These are phyloP conservation scores for Magallana angulata DNA, from an alignment of 1,140 invertebrate genomes.

Conservation along the genomic window DNA sequence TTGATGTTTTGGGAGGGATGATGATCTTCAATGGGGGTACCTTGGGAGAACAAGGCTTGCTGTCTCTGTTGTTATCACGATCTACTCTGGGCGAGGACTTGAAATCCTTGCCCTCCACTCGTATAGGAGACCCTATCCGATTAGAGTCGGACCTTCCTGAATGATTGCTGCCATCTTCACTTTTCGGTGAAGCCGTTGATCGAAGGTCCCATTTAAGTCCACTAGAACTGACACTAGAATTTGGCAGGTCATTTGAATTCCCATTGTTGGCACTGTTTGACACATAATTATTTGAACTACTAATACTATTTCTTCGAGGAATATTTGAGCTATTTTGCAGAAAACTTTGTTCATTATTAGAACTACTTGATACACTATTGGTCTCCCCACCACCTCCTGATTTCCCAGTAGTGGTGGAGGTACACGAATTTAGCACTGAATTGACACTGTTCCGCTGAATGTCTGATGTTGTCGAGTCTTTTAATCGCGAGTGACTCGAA, in stretches of 20 bases:
- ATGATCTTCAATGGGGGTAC: constrained; percentile 77
- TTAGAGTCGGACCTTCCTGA: constrained; percentile 50
- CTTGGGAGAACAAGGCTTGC: constrained; percentile 74
- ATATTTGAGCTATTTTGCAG: constrained; percentile 47
- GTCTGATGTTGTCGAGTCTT: constrained; percentile 15
- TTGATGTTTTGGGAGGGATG: constrained; percentile 71
- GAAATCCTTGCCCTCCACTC: constrained; percentile 33
- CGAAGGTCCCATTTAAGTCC: constrained; percentile 62
- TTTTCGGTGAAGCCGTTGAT: constrained; percentile 51
- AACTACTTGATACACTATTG: constrained; percentile 20
- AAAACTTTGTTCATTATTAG: constrained; percentile 9
- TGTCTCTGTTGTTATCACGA: constrained; percentile 62
- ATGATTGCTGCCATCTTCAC: constrained; percentile 53
- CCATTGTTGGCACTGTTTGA: constrained; percentile 29
- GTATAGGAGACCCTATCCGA: constrained; percentile 44
- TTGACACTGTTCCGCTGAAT: constrained; percentile 21
- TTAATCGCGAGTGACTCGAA: constrained; percentile 45
- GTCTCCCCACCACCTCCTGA: background rate
- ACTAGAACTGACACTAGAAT: constrained; percentile 46
- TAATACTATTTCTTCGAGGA: constrained; percentile 48
- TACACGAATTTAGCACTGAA: constrained; percentile 20
- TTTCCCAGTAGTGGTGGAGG: background rate
- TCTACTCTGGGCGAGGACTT: constrained; percentile 41
- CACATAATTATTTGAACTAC: constrained; percentile 34
- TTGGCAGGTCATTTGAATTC: constrained; percentile 32